These are phyloP conservation scores for Syngnathoides biaculeatus DNA, from an alignment of 2,113 vertebrate genomes.

Conservation along the genomic window DNA sequence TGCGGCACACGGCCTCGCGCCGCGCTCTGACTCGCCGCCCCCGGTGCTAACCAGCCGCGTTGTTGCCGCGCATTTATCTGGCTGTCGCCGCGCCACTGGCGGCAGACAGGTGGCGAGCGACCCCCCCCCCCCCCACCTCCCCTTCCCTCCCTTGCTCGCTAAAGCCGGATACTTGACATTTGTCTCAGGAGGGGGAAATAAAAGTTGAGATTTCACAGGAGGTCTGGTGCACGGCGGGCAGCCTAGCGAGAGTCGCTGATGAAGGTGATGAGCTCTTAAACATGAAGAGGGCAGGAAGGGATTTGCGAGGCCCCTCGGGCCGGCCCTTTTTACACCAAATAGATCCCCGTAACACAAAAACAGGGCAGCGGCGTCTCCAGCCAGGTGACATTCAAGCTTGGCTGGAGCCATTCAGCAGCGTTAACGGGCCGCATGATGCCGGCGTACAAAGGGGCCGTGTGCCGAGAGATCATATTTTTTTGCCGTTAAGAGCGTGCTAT, in stretches of 20 bases:
- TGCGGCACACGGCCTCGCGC: slow-evolving; percentile 45
- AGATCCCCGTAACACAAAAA: slow-evolving; percentile 48
- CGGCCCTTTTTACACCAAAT: slow-evolving; percentile 51
- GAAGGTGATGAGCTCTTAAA: slow-evolving; percentile 66
- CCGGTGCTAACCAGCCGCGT: slow-evolving; percentile 65
- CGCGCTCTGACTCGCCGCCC: slow-evolving; percentile 57
- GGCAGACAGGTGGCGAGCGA: slow-evolving; percentile 58
- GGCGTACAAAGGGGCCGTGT: slow-evolving; percentile 11
- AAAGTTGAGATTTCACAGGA: slow-evolving; percentile 52
- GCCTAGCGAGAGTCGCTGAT: slow-evolving; percentile 49
- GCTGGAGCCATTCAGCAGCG: slow-evolving; percentile 39
- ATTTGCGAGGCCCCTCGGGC: slow-evolving; percentile 54
- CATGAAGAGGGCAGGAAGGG: slow-evolving; percentile 52
- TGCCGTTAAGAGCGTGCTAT: neutral
- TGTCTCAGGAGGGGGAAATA: slow-evolving; percentile 62
- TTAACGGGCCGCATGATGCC: slow-evolving; percentile 19
- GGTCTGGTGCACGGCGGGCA: slow-evolving; percentile 46
- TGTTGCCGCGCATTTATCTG: slow-evolving; percentile 66
- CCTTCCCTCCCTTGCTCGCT: neutral
- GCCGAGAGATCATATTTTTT: slow-evolving; percentile 1
- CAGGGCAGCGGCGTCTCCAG: slow-evolving; percentile 45
- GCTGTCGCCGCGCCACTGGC: slow-evolving; percentile 63
- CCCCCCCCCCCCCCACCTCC: slow-evolving; percentile 43
- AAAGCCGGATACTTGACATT: slow-evolving; percentile 67
- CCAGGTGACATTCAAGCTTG: slow-evolving; percentile 45